phyloP scores from a whole-genome alignment of 2,797 vertebrate species.

The Darevskia nairensis region DNA sequence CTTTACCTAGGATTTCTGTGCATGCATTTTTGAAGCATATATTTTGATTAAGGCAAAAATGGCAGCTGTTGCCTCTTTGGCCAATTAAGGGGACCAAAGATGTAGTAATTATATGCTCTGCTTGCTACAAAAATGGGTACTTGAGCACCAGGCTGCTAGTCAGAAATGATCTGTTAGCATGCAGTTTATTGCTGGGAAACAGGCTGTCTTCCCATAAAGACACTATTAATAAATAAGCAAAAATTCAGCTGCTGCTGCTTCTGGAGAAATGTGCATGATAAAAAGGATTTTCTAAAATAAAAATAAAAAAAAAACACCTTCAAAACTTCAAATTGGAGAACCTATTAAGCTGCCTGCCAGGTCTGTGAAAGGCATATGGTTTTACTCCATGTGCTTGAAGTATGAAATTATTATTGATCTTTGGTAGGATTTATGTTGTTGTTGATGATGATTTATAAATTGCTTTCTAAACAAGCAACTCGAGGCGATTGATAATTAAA shows the following conservation, averaged over 20 bases:
- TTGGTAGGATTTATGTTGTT: background rate
- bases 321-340: background rate
- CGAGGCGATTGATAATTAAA: too few relatives aligned
- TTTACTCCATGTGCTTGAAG: background rate
- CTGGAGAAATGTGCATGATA: background rate
- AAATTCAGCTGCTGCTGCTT: background rate
- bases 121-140: constrained; percentile 39
- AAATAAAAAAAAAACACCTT: too few relatives aligned
- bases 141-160: constrained; percentile 37
- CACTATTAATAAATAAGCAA: constrained; percentile 14
- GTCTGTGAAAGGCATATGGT: background rate
- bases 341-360: constrained; percentile 1
- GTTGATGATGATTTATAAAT: too few relatives aligned
- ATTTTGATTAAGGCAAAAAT: constrained; percentile 63
- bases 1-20: constrained; percentile 10
- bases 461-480: too few relatives aligned
- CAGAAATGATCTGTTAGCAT: constrained; percentile 34
- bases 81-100: constrained; percentile 57
- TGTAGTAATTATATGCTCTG: constrained; percentile 51
- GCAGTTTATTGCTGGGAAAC: constrained; percentile 4
- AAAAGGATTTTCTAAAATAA: background rate
- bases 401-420: background rate
- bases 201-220: background rate
- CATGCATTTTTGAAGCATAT: constrained; percentile 52
- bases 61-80: constrained; percentile 55